These are phyloP conservation scores for Drosophila algonquin DNA, from an alignment of 2,888 invertebrate genomes.

Conservation along the genomic window DNA sequence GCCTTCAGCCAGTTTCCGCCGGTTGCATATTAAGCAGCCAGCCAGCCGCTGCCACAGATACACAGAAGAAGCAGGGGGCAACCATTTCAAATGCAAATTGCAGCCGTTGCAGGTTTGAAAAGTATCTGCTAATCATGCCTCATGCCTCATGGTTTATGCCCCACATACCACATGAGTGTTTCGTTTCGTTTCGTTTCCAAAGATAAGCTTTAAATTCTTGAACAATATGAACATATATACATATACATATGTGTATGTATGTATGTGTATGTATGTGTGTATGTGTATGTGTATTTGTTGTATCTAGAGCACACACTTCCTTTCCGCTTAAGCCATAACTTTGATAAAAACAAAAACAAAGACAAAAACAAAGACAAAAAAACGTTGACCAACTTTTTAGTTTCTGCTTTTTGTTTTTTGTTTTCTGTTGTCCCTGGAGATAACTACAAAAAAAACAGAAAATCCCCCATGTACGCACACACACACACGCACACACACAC, in stretches of 20 bases:
- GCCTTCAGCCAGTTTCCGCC: conserved; percentile 74
- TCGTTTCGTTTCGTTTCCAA: background rate
- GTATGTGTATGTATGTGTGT: background rate
- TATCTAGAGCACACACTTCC: conserved; percentile 49
- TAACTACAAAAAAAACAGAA: conserved; percentile 29
- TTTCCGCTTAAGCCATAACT: conserved; percentile 37
- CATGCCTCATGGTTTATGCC: background rate
- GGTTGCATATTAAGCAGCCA: conserved; percentile 64
- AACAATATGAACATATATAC: background rate
- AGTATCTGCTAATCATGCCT: conserved; percentile 29
- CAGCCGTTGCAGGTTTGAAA: conserved; percentile 65
- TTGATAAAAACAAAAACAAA: conserved; percentile 26
- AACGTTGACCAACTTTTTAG: conserved; percentile 59
- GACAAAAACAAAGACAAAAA: too few relatives aligned
- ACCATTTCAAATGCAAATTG: conserved; percentile 59
- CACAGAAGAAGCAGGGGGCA: conserved; percentile 24
- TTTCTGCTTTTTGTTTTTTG: background rate
- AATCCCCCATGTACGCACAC: background rate
- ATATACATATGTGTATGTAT: too few relatives aligned
- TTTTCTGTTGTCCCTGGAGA: conserved; percentile 30
- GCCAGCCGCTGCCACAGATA: conserved; percentile 27
- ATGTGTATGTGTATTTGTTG: background rate
- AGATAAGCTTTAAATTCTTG: conserved; percentile 12
- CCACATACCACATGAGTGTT: conserved; percentile 11
- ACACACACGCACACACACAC: background rate